Percentiles rank a stretch among this genome's conserved stretches.
Evolutionary conservation across 2,888 invertebrate genomes (phyloP).

Genomic region (Drosophila borborema): DNA sequence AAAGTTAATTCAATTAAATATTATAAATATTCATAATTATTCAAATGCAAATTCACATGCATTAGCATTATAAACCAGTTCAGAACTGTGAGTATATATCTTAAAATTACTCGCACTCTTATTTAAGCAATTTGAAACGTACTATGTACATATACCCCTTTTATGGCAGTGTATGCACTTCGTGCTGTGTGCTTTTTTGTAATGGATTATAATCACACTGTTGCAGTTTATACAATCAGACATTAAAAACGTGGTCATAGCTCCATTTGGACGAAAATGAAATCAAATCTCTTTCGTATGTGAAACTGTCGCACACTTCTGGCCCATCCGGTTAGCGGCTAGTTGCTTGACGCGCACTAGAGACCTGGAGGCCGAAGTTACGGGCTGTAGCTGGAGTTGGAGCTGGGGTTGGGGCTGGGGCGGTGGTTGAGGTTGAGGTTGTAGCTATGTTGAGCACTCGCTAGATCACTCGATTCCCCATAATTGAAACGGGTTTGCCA

Average conservation of each 20-base stretch:
- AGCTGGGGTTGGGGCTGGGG: neutral
- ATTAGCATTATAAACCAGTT: neutral
- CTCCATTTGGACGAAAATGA: slow-evolving; percentile 69
- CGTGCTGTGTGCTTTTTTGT: slow-evolving; percentile 7
- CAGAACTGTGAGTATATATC: neutral
- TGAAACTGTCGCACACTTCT: slow-evolving; percentile 64
- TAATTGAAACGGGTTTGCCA: slow-evolving; percentile 79
- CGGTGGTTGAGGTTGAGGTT: slow-evolving; percentile 27
- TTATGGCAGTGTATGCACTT: slow-evolving; percentile 34
- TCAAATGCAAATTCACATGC: neutral
- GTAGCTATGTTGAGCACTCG: slow-evolving; percentile 43
- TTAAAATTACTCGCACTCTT: neutral
- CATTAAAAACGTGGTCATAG: slow-evolving; percentile 68
- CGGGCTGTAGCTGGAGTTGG: slow-evolving; percentile 16
- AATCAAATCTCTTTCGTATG: slow-evolving; percentile 66
- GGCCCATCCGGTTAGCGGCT: slow-evolving; percentile 63
- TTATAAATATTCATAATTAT: neutral
- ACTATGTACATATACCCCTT: slow-evolving; percentile 1
- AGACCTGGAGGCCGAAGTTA: slow-evolving; percentile 3
- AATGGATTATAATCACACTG: slow-evolving; percentile 19
- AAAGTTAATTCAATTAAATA: no score
- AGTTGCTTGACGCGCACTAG: slow-evolving; percentile 9
- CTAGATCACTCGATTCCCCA: slow-evolving; percentile 58
- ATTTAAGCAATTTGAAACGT: neutral
- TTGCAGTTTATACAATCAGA: slow-evolving; percentile 52